Percentiles rank a stretch among this genome's conserved stretches.
Evolutionary conservation across 2,888 invertebrate species (phyloP).

Genomic region (Tetragnatha montana): DNA sequence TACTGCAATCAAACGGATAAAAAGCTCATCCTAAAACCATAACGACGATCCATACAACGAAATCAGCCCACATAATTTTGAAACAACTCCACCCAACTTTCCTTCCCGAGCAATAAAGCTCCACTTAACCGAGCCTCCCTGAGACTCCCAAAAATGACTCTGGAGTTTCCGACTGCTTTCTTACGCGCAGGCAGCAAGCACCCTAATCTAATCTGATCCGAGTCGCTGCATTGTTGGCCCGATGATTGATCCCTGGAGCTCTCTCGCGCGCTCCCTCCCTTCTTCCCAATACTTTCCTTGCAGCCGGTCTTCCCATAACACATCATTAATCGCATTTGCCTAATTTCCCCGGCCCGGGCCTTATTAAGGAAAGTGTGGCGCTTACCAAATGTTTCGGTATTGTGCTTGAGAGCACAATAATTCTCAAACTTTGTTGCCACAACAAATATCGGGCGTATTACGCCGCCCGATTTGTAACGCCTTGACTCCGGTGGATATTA

Average conservation of each 20-base stretch:
- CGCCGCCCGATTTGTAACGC: slow-evolving; percentile 63
- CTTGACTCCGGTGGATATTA: slow-evolving; percentile 48
- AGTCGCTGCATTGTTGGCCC: too few species aligned
- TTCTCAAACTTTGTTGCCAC: slow-evolving; percentile 69
- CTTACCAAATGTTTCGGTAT: slow-evolving; percentile 68
- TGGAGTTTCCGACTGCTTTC: too few species aligned
- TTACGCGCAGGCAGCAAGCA: too few species aligned
- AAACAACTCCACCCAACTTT: slow-evolving; percentile 6
- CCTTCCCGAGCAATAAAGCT: background rate
- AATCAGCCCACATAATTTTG: too few species aligned
- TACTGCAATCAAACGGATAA: too few species aligned
- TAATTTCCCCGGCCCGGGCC: slow-evolving; percentile 67
- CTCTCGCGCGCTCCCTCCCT: too few species aligned
- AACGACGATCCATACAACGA: too few species aligned
- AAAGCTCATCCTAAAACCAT: too few species aligned
- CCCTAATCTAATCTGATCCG: too few species aligned
- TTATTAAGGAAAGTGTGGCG: slow-evolving; percentile 69
- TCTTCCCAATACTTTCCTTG: slow-evolving; percentile 25
- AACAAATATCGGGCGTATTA: slow-evolving; percentile 65
- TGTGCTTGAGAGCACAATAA: slow-evolving; percentile 71
- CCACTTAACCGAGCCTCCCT: too few species aligned
- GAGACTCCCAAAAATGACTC: too few species aligned
- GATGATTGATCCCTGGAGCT: too few species aligned
- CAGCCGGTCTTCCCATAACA: slow-evolving; percentile 64
- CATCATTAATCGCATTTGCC: slow-evolving; percentile 71